phyloP scores from a whole-genome alignment of 2,888 invertebrate species.

The Hetaerina titia region DNA sequence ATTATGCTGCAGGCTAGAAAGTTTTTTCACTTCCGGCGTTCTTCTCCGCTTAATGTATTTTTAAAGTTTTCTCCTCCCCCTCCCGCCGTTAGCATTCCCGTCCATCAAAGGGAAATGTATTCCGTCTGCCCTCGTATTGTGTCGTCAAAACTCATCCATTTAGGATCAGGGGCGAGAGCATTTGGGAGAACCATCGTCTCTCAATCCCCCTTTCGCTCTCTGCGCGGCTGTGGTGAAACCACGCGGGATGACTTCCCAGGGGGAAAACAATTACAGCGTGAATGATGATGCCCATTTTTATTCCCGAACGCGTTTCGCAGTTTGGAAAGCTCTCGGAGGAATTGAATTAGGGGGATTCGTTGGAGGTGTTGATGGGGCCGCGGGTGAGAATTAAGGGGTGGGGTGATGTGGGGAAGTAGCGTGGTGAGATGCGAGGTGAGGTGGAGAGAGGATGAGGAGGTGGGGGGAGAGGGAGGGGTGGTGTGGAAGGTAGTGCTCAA shows the following conservation, averaged over 20 bases:
- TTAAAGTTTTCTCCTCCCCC: background rate
- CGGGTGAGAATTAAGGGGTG: background rate
- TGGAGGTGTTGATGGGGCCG: background rate
- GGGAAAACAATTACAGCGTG: slow-evolving; percentile 17
- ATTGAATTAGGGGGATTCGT: background rate
- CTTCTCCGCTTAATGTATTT: background rate
- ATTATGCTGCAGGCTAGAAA: background rate
- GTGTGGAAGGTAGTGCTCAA: too few relatives aligned
- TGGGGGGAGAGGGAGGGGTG: too few relatives aligned
- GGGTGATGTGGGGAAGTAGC: background rate
- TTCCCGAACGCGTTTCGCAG: slow-evolving; percentile 7
- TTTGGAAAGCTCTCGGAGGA: slow-evolving; percentile 10
- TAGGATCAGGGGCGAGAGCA: background rate
- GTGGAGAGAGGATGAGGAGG: too few relatives aligned
- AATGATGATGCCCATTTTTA: slow-evolving; percentile 1
- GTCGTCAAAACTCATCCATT: background rate
- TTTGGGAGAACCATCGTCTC: background rate
- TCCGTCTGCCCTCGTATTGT: background rate
- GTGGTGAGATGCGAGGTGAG: background rate
- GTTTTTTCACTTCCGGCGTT: background rate
- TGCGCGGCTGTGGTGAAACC: background rate
- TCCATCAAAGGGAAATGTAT: too few relatives aligned
- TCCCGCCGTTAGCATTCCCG: background rate
- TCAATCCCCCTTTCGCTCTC: too few relatives aligned
- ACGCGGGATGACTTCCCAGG: background rate